Evolutionary conservation across 2,113 vertebrate genomes (phyloP).

Genomic region (Cathartes aura): DNA sequence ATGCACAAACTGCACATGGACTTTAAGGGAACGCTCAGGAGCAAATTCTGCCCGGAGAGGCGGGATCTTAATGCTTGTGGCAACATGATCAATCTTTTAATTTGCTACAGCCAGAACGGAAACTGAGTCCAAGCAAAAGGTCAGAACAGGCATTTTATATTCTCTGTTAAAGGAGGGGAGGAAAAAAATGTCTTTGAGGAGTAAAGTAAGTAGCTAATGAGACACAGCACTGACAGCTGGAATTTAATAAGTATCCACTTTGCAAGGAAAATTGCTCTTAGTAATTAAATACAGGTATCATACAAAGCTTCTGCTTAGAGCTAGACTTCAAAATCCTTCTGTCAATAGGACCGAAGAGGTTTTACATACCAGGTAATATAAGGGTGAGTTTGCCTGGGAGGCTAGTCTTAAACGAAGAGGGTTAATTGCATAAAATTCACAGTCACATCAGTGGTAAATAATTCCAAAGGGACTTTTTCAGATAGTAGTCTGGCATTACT

Average conservation of each 20-base stretch:
- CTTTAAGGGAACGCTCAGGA: background rate
- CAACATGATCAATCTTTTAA: constrained; percentile 46
- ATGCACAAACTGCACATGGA: background rate
- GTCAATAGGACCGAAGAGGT: background rate
- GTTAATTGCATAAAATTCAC: constrained; percentile 65
- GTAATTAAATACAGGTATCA: constrained; percentile 73
- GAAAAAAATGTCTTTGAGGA: constrained; percentile 72
- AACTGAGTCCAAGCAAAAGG: constrained; percentile 68
- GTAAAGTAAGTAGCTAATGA: constrained; percentile 74
- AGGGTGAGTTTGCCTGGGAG: background rate
- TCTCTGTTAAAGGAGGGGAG: constrained; percentile 49
- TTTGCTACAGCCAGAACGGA: constrained; percentile 68
- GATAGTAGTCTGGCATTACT: background rate
- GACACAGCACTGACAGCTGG: constrained; percentile 72
- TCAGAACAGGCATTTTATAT: constrained; percentile 72
- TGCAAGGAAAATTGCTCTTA: constrained; percentile 47
- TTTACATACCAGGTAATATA: background rate
- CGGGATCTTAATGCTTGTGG: background rate
- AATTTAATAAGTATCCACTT: constrained; percentile 65
- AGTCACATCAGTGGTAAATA: constrained; percentile 25
- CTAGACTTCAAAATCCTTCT: constrained; percentile 10
- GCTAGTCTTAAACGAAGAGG: background rate
- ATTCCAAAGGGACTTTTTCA: constrained; percentile 36
- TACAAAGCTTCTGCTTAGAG: constrained; percentile 21
- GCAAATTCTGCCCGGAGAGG: background rate